These are phyloP conservation scores for Vannuccia rotundouncinata DNA, from an alignment of 2,888 invertebrate species.

Conservation along the genomic window DNA sequence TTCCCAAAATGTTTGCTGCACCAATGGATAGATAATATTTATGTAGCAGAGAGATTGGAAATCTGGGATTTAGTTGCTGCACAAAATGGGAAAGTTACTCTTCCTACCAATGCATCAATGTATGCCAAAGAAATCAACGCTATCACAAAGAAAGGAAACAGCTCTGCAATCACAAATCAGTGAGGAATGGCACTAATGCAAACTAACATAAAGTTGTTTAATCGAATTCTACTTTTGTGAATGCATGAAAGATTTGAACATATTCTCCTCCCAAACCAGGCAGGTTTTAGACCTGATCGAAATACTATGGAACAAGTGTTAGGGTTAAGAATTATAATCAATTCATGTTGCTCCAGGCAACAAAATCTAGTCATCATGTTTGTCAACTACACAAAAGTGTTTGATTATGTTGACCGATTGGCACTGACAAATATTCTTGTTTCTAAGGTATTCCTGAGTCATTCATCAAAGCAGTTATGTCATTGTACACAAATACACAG, in stretches of 20 bases:
- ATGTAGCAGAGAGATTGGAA: too few species aligned
- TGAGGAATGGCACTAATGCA: neutral
- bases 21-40: too few species aligned
- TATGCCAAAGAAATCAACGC: too few species aligned
- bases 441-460: too few species aligned
- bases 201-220: slow-evolving; percentile 9
- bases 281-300: slow-evolving; percentile 15
- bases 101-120: too few species aligned
- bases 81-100: too few species aligned
- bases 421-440: too few species aligned
- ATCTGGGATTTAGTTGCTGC: too few species aligned
- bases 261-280: slow-evolving; percentile 17
- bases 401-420: too few species aligned
- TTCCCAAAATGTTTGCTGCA: too few species aligned
- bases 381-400: too few species aligned
- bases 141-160: neutral
- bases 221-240: slow-evolving; percentile 21
- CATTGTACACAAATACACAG: neutral
- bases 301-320: slow-evolving; percentile 16
- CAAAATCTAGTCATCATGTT: neutral
- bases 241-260: slow-evolving; percentile 15
- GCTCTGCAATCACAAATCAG: neutral
- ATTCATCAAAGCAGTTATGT: too few species aligned
- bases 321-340: slow-evolving; percentile 5
- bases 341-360: slow-evolving; percentile 24